Percentiles rank a stretch among this genome's conserved stretches.
Conservation (phyloP, 2,797 vertebrate genomes). For the Momotus momota region DNA sequence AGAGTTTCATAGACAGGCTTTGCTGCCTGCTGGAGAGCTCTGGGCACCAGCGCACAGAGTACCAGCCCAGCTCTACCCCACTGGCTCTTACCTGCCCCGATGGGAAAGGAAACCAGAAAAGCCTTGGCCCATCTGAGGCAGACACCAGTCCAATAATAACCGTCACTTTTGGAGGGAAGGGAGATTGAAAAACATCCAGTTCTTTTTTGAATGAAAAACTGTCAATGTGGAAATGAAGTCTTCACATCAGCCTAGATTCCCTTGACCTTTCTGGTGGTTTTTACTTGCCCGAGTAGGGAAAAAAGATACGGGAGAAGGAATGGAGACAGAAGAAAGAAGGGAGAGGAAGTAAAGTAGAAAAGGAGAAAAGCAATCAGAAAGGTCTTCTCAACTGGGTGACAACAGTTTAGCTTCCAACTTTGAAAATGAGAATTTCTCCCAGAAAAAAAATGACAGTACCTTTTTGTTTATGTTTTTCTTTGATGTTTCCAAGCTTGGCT, state of each 20-base stretch:
- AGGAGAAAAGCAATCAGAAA: background rate
- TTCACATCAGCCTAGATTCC: background rate
- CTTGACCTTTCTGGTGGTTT: background rate
- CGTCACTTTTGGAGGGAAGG: rapidly evolving
- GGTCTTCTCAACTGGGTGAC: background rate
- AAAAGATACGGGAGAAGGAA: background rate
- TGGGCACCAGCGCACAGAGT: background rate
- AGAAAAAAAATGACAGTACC: background rate
- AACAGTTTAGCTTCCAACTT: background rate
- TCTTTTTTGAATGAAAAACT: background rate
- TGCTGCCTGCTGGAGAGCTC: background rate
- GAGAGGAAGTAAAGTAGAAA: background rate
- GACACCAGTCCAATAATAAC: background rate
- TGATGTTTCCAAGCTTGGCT: background rate
- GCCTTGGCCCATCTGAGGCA: background rate
- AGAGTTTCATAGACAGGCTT: background rate
- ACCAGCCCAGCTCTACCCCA: background rate
- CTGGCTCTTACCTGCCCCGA: background rate
- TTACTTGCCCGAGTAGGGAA: background rate
- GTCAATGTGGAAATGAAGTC: background rate
- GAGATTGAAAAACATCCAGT: background rate
- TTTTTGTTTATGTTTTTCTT: slow-evolving; percentile 14
- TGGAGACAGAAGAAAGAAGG: background rate
- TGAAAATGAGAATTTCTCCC: background rate
- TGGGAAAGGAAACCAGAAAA: background rate